These are phyloP conservation scores for Trichopoda pennipes DNA, from an alignment of 2,888 invertebrate genomes.

Conservation along the genomic window DNA sequence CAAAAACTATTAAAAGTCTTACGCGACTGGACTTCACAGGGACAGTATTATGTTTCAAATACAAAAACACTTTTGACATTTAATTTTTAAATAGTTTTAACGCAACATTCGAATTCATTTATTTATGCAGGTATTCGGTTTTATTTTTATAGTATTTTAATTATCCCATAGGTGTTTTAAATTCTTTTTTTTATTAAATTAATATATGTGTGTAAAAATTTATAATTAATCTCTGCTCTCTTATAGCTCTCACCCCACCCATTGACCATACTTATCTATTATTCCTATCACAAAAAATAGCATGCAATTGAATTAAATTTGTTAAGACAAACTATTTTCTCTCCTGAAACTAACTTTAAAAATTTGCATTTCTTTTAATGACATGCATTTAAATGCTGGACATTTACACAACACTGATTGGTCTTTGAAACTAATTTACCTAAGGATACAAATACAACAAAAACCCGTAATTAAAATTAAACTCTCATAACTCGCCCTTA, in stretches of 20 bases:
- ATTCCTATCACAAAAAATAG: slow-evolving; percentile 5
- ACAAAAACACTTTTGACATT: background rate
- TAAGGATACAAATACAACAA: slow-evolving; percentile 3
- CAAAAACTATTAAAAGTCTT: too few species aligned
- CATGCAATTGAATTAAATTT: background rate
- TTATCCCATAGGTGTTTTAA: background rate
- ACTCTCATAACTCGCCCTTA: background rate
- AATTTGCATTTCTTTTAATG: background rate
- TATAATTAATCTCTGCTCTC: slow-evolving; percentile 42
- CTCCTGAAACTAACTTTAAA: too few species aligned
- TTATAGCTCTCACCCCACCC: slow-evolving; percentile 52
- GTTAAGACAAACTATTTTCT: background rate
- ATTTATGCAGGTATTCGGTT: background rate
- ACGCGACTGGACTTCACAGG: too few species aligned
- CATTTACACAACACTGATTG: slow-evolving; percentile 37
- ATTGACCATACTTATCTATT: slow-evolving; percentile 56
- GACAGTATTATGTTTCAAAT: too few species aligned
- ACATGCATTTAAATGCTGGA: slow-evolving; percentile 12
- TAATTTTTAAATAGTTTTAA: background rate
- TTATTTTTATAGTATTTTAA: background rate
- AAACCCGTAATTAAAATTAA: background rate
- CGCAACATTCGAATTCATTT: slow-evolving; percentile 3
- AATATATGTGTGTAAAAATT: slow-evolving; percentile 1
- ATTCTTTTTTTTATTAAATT: background rate
- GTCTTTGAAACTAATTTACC: slow-evolving; percentile 40